Evolutionary conservation across 2,888 invertebrate species (phyloP), one percentile per base, ranked within the genome.

Genomic region (Chironomus tentans): DNA sequence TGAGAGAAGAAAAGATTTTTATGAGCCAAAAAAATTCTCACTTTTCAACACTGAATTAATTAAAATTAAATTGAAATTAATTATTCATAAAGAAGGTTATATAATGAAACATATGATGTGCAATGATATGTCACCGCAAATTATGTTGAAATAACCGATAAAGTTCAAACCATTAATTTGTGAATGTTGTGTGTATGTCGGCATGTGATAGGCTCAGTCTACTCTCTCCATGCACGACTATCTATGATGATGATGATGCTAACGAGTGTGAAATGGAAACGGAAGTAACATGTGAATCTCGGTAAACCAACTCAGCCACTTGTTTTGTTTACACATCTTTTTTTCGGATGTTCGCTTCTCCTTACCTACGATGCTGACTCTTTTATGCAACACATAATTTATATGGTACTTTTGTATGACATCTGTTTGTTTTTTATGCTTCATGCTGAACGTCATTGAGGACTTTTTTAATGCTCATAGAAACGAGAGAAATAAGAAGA

Each of bases 271-370:
- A 50, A 70, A n/a, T 56, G 28, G 24, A 50, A 70, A 47, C 70
- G 70, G 70, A 70, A 70, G 24, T 70, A 48, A 48, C 70, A 47
- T 70, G 70, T 24, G 21, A 28, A 22, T 56, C 56, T 56, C n/a
- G 24, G 50, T 48, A 18, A 69, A 69, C 15, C 70, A 15, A 56
- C 28, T 56, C n/a, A 12, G 56, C 70, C 56, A 56, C 56, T 70
- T 70, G 56, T 70, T 70, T 70, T 56, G 56, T 56, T 56, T 56
- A 56, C 56, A 56, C 56, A 56, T 7, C 18, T 7, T 18, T 56
- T 50, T 56, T 38, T 38, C 38, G 38, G 38, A 38, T 38, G 38
- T 10, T 38, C 38, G 38, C 38, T 38, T 38, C 38, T 38, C 38
- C 38, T 38, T 56, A 56, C 56, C 56, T 56, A 56, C 56, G 38